A percentile compares a stretch with the other conserved stretches of the same genome.
Conservation (phyloP, 2,797 vertebrate species). For the Danio choprae region DNA sequence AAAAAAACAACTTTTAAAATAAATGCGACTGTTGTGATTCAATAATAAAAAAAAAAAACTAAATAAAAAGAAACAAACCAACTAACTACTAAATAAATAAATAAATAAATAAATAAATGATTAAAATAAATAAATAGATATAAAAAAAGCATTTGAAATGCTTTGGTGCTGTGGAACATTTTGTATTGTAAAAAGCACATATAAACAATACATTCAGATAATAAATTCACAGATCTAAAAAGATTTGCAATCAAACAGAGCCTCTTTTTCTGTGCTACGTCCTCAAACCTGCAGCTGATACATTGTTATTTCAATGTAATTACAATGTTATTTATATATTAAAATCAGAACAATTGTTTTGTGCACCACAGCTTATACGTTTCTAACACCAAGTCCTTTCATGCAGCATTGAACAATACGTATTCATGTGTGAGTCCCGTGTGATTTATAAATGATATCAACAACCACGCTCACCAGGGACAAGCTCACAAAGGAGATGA, state of each 20-base stretch:
- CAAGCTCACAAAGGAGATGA: constrained; percentile 17
- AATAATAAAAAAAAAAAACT: background rate
- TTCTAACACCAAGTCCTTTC: background rate
- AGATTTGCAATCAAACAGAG: background rate
- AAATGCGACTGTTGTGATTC: background rate
- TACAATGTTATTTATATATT: background rate
- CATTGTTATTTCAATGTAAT: too few relatives aligned
- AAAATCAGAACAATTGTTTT: constrained; percentile 13
- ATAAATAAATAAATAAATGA: background rate
- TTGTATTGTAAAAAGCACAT: background rate
- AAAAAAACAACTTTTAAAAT: background rate
- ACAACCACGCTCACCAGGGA: constrained; percentile 25
- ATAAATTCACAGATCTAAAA: background rate
- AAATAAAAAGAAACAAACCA: too few relatives aligned
- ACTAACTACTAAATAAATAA: too few relatives aligned
- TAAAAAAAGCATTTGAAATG: background rate
- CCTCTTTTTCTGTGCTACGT: background rate
- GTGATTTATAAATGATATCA: constrained; percentile 38
- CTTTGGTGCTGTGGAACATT: background rate
- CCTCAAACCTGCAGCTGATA: constrained; percentile 4
- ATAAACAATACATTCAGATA: background rate
- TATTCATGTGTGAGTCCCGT: constrained; percentile 4
- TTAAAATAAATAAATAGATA: background rate
- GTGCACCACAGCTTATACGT: background rate
- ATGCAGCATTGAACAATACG: constrained; percentile 26